phyloP scores from a whole-genome alignment of 2,113 vertebrate species.

The Elaphurus davidianus region DNA sequence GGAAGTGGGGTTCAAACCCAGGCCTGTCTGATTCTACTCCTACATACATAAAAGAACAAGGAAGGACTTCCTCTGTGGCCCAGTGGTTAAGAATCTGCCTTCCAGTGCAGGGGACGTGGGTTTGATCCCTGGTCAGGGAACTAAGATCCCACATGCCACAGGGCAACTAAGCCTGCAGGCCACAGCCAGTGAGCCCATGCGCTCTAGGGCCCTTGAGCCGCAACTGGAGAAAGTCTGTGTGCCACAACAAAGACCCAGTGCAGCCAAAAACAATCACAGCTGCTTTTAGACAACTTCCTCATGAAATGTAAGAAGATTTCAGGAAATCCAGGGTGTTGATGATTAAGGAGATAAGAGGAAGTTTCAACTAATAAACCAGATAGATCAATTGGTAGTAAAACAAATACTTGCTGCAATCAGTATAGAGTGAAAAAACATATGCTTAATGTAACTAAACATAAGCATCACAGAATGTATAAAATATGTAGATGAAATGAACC shows the following conservation, averaged over 20 bases:
- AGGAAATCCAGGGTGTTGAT: not conserved
- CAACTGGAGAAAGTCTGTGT: not conserved
- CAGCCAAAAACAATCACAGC: not conserved
- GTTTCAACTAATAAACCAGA: not conserved
- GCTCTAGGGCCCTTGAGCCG: not conserved
- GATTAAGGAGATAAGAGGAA: not conserved
- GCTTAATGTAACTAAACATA: not conserved
- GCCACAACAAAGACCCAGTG: not conserved
- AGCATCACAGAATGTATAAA: not conserved
- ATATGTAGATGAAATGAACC: not conserved
- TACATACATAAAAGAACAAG: not conserved
- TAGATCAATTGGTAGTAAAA: not conserved
- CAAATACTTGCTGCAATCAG: not conserved
- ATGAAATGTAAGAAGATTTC: not conserved
- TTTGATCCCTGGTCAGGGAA: not conserved
- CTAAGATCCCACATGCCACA: not conserved
- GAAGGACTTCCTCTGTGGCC: not conserved
- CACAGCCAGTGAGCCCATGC: not conserved
- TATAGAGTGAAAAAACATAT: not conserved
- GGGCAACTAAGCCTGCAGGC: not conserved
- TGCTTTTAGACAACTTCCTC: conserved; percentile 8
- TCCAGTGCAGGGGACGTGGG: not conserved
- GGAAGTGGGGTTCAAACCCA: not conserved
- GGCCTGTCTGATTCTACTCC: not conserved
- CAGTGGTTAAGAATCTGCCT: not conserved